Base-by-base conservation (phyloP, 2,113 vertebrate genomes). In the Lampris megalopsis region DNA sequence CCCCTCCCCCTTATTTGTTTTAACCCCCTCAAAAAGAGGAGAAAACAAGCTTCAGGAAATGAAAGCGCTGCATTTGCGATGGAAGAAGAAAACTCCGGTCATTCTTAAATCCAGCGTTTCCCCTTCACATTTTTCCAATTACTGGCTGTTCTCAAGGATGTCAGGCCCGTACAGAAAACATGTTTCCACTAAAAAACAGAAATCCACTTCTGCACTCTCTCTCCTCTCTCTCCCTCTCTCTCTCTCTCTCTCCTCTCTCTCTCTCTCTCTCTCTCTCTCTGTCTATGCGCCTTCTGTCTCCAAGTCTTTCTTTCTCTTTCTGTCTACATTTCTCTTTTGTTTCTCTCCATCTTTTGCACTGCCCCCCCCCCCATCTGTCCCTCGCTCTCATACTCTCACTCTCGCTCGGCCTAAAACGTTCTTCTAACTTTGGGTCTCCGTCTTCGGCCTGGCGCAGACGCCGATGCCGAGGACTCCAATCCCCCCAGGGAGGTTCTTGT, bases 101-200 rank as follows among this genome's bases (percentile, higher is more conserved):
- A 86, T 90, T 92, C 88, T 89, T 90, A 84, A 90, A 86, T 85
- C 71, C 69, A 77, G 80, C 67, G 80, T 92, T 92, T 93, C 89
- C 85, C 82, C 74, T 66, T 88, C 92, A 92, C 74, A 81, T 92
- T 92, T 92, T 92, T 93, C 78, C 88, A 93, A 93, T 93, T 92
- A 92, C 82, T 73, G 78, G 75, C 75, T 81, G 74, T 92, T 93
- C 85, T 63, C 80, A 91, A 81, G 86, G 75, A 91, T 84, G 85
- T 86, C 83, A 71, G 77, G 43, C 84, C 84, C 73, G 79, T 82
- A 83, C 81, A 85, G 67, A 89, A 93, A 94, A 92, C 86, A 83
- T 93, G 92, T 92, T 93, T 92, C 80, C 80, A 91, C 85, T 93
- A 79, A 93, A 90, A 80, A 64, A 87, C 85, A 86, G 71, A 89